Conservation (phyloP, 2,888 invertebrate species). For the Villa cingulata region DNA sequence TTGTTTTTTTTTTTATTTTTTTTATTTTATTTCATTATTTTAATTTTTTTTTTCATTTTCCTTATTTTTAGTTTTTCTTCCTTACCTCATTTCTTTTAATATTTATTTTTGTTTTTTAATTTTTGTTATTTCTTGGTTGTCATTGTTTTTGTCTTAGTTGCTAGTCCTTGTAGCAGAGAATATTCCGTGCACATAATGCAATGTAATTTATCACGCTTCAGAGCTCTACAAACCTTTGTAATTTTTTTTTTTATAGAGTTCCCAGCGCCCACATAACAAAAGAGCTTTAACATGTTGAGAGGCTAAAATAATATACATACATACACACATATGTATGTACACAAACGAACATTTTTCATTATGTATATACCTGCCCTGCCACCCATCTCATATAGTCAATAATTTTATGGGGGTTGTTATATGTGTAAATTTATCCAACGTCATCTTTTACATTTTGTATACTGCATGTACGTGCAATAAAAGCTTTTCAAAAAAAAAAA, state of each 20-base stretch:
- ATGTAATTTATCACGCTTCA: constrained; percentile 15
- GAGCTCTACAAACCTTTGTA: constrained; percentile 12
- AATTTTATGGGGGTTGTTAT: too few species aligned
- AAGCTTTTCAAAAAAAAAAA: background rate
- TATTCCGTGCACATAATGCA: constrained; percentile 15
- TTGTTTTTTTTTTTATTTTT: background rate
- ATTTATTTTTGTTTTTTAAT: background rate
- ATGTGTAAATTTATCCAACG: too few species aligned
- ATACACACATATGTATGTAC: too few species aligned
- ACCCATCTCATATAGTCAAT: too few species aligned
- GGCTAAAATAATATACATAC: too few species aligned
- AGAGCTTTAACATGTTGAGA: too few species aligned
- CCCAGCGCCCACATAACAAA: too few species aligned
- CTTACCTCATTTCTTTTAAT: background rate
- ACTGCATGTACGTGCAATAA: background rate
- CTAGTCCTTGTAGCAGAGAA: constrained; percentile 5
- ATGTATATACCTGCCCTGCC: too few species aligned
- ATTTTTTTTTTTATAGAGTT: constrained; percentile 8
- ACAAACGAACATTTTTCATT: too few species aligned
- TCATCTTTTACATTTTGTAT: too few species aligned
- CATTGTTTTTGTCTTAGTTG: background rate
- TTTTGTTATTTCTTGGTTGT: background rate
- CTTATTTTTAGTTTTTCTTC: background rate
- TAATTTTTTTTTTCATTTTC: background rate
- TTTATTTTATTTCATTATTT: background rate